Conservation (phyloP, 2,888 invertebrate genomes). For the Drosophila phalerata region DNA sequence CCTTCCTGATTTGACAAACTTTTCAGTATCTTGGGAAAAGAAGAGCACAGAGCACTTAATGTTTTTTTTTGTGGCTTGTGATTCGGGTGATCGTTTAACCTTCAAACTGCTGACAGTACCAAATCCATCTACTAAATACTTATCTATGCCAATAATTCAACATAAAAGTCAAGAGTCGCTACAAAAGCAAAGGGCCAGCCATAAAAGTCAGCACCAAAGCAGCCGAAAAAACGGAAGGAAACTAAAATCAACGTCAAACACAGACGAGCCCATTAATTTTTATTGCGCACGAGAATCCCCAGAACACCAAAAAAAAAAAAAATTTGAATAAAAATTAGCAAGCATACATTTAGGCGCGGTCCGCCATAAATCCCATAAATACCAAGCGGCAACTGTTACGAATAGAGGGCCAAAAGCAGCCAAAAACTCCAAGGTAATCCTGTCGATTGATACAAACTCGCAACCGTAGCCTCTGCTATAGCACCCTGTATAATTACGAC, state of each 20-base stretch:
- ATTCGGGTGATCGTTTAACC: conserved; percentile 44
- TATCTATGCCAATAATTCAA: conserved; percentile 59
- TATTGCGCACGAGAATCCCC: conserved; percentile 66
- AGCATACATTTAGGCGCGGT: conserved; percentile 77
- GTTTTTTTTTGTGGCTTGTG: conserved; percentile 24
- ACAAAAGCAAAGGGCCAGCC: conserved; percentile 17
- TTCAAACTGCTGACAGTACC: conserved; percentile 56
- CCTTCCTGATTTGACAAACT: conserved; percentile 27
- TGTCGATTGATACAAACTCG: conserved; percentile 23
- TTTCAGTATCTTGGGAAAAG: conserved; percentile 26
- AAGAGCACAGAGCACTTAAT: conserved; percentile 40
- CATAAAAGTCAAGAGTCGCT: conserved; percentile 60
- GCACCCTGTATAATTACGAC: conserved; percentile 46
- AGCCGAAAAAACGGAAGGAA: conserved; percentile 32
- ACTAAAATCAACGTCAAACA: conserved; percentile 79
- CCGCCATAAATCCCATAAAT: conserved; percentile 70
- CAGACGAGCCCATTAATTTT: conserved; percentile 69
- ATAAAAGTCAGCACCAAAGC: conserved; percentile 45
- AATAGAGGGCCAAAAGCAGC: conserved; percentile 37
- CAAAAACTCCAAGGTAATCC: conserved; percentile 64
- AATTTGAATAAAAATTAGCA: conserved; percentile 80
- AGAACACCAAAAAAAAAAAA: conserved; percentile 16
- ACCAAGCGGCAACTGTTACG: conserved; percentile 79
- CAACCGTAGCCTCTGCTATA: neutral
- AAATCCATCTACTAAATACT: conserved; percentile 44